These are phyloP conservation scores for Otocyon megalotis DNA, from an alignment of 2,113 vertebrate genomes.

Conservation along the genomic window DNA sequence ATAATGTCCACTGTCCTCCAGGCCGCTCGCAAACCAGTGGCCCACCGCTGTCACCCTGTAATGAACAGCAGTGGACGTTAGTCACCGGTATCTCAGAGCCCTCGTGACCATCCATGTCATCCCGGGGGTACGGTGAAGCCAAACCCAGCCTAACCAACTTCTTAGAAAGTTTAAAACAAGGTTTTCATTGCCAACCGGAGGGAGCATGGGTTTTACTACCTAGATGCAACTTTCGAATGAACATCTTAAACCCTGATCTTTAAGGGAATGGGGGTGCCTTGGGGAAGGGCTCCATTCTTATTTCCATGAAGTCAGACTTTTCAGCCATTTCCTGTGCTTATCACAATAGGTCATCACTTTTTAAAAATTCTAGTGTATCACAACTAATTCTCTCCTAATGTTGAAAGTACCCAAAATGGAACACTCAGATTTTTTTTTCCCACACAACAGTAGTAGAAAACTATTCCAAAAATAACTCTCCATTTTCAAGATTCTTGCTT, in stretches of 20 bases:
- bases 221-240: neutral
- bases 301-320: conserved; percentile 17
- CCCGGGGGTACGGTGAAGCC: neutral
- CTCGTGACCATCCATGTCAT: neutral
- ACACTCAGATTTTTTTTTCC: neutral
- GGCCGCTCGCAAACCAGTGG: conserved; percentile 93
- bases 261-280: neutral
- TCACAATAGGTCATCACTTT: neutral
- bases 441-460: neutral
- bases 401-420: neutral
- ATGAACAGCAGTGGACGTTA: neutral
- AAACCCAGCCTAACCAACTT: neutral
- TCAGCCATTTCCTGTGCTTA: neutral
- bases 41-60: conserved; percentile 95
- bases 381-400: neutral
- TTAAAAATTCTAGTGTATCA: neutral
- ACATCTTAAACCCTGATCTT: neutral
- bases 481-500: neutral
- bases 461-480: neutral
- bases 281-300: neutral
- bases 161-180: neutral
- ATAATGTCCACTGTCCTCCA: conserved; percentile 92
- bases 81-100: neutral
- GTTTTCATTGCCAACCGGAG: neutral
- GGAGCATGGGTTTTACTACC: neutral